These are phyloP conservation scores for Morpho achilles DNA, from an alignment of 2,888 invertebrate genomes.

Conservation along the genomic window DNA sequence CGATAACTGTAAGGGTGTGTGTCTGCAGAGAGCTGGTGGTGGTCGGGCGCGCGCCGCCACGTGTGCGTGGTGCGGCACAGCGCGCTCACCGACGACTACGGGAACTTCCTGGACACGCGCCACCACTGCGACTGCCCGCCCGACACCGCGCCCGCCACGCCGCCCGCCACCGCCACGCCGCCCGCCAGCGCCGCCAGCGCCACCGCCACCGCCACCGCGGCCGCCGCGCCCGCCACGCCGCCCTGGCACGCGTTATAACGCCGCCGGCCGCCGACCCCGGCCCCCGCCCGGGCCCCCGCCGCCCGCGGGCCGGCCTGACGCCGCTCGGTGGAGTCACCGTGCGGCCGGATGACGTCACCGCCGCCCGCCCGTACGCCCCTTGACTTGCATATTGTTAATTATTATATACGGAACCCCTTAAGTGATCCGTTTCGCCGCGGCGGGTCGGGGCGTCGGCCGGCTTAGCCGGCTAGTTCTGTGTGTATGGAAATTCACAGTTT, in stretches of 20 bases:
- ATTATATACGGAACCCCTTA: neutral
- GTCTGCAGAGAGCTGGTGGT: slow-evolving; percentile 56
- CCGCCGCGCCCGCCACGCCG: slow-evolving; percentile 21
- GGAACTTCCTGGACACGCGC: slow-evolving; percentile 69
- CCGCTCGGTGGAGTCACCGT: neutral
- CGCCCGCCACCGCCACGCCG: slow-evolving; percentile 17
- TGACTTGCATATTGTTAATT: neutral
- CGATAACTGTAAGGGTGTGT: no score
- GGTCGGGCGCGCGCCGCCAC: slow-evolving; percentile 58
- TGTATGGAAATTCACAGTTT: no score
- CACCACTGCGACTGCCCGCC: slow-evolving; percentile 64
- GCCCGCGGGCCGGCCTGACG: no score
- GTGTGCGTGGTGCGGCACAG: slow-evolving; percentile 63
- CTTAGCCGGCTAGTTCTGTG: no score
- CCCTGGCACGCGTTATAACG: slow-evolving; percentile 33
- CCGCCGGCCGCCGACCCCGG: slow-evolving; percentile 5
- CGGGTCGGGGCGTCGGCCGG: no score
- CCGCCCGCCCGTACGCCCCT: no score
- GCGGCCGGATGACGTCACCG: no score
- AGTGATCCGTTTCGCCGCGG: neutral
- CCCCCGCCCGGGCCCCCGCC: neutral
- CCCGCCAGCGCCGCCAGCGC: slow-evolving; percentile 6
- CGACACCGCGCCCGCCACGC: slow-evolving; percentile 20
- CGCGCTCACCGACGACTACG: slow-evolving; percentile 75
- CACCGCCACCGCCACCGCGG: slow-evolving; percentile 15